phyloP scores from a whole-genome alignment of 2,888 invertebrate species.

The Odontocolon sp. region DNA sequence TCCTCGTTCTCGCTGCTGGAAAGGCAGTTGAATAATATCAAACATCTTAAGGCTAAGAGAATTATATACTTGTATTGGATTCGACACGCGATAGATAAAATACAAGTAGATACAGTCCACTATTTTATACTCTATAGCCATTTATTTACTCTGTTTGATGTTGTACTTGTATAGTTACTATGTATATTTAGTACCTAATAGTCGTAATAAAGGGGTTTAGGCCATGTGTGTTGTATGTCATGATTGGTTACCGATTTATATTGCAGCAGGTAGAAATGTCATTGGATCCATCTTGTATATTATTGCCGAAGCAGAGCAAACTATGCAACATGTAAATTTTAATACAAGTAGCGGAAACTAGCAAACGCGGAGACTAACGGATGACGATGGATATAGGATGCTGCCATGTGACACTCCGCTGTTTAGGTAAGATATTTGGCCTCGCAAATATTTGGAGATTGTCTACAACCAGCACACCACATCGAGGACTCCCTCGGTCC shows the following conservation, averaged over 20 bases:
- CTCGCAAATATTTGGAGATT: constrained; percentile 81
- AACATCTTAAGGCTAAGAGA: not conserved
- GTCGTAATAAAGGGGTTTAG: no score
- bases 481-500: constrained; percentile 52
- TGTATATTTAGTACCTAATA: no score
- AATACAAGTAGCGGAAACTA: constrained; percentile 29
- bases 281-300: not conserved
- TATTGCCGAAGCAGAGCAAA: not conserved
- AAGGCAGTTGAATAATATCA: constrained; percentile 1
- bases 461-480: constrained; percentile 73
- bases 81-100: not conserved
- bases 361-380: constrained; percentile 40
- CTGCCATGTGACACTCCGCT: constrained; percentile 75
- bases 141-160: not conserved
- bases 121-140: not conserved
- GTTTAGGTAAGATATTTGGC: constrained; percentile 81
- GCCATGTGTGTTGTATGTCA: no score
- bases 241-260: no score
- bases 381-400: constrained; percentile 64
- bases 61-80: constrained; percentile 11
- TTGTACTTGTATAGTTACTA: no score
- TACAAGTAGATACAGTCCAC: not conserved
- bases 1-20: not conserved
- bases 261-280: no score
- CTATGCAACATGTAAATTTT: not conserved